These are phyloP conservation scores for Xiphophorus couchianus DNA, from an alignment of 2,113 vertebrate genomes.

Conservation along the genomic window DNA sequence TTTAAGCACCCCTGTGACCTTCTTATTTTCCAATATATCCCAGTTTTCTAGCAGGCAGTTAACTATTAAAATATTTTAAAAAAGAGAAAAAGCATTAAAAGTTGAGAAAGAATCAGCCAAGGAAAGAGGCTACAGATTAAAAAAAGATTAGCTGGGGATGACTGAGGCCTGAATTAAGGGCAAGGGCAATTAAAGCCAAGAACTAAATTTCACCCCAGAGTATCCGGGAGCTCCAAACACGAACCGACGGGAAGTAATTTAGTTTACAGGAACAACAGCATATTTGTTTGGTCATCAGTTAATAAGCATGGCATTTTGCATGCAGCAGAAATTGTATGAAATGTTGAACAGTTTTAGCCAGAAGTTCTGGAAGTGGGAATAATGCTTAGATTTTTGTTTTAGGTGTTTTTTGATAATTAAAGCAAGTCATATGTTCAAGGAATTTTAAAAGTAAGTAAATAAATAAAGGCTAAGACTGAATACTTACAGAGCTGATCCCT, in stretches of 20 bases:
- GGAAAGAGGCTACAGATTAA: constrained; percentile 56
- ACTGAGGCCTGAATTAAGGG: constrained; percentile 49
- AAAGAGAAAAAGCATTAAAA: too few relatives aligned
- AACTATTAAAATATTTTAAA: too few relatives aligned
- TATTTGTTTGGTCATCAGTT: background rate
- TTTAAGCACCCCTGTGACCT: background rate
- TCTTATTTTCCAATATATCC: background rate
- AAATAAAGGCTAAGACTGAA: background rate
- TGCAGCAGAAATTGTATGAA: background rate
- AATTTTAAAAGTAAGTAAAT: background rate
- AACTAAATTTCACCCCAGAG: constrained; percentile 25
- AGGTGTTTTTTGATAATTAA: background rate
- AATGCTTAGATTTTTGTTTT: background rate
- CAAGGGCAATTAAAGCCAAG: constrained; percentile 40
- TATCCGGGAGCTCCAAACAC: constrained; percentile 25
- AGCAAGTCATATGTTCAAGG: background rate
- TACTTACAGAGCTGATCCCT: background rate
- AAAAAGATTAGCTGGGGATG: constrained; percentile 63
- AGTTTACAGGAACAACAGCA: background rate
- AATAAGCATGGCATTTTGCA: background rate
- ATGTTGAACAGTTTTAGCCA: background rate
- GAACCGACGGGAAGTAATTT: constrained; percentile 5
- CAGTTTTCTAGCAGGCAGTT: background rate
- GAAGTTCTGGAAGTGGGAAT: background rate
- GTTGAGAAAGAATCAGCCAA: constrained; percentile 28